These are phyloP conservation scores for Thyatira batis DNA, from an alignment of 2,888 invertebrate genomes.

Conservation along the genomic window DNA sequence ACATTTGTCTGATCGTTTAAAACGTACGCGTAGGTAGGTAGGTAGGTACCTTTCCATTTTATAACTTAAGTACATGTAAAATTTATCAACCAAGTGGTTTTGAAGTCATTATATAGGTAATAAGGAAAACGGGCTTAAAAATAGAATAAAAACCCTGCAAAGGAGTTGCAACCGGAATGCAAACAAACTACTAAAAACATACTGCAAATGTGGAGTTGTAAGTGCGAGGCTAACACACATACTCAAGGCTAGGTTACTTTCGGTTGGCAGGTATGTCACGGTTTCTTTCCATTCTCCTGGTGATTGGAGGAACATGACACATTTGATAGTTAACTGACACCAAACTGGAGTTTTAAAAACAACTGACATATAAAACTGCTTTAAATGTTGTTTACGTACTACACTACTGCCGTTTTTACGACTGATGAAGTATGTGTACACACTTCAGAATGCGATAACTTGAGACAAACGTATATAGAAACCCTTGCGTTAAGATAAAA, in stretches of 20 bases:
- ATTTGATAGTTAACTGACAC: background rate
- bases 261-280: background rate
- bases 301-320: background rate
- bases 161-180: background rate
- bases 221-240: background rate
- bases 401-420: too few species aligned
- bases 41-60: too few species aligned
- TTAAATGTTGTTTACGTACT: too few species aligned
- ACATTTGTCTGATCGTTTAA: too few species aligned
- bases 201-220: background rate
- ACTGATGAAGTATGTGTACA: too few species aligned
- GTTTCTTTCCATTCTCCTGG: background rate
- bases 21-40: too few species aligned
- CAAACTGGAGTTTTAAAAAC: background rate
- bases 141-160: background rate
- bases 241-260: background rate
- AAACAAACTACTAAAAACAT: background rate
- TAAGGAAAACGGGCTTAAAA: background rate
- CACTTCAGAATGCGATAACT: too few species aligned
- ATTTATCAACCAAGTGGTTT: background rate
- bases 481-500: too few species aligned
- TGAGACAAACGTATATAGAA: too few species aligned
- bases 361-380: background rate
- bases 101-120: background rate
- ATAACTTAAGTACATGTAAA: background rate